These are phyloP conservation scores for Halcyon leucocephala DNA, from an alignment of 2,797 vertebrate genomes.

Conservation along the genomic window DNA sequence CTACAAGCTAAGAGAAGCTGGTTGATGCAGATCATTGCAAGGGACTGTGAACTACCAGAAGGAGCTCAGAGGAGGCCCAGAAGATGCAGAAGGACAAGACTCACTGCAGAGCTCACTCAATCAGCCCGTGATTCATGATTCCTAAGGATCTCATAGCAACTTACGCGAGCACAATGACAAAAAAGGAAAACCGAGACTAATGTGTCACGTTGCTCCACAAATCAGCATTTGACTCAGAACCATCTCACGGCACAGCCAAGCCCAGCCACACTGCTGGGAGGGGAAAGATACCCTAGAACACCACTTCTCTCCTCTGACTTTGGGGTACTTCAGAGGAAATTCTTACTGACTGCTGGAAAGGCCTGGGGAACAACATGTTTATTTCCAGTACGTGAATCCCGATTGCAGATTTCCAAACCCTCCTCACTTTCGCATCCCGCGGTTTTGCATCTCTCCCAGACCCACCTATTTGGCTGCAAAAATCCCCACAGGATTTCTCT, in stretches of 20 bases:
- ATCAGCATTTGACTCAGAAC: neutral
- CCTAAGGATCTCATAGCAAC: neutral
- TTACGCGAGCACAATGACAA: neutral
- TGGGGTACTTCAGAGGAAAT: neutral
- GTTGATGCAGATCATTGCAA: neutral
- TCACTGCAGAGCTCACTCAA: neutral
- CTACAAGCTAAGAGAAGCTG: neutral
- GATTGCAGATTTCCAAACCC: neutral
- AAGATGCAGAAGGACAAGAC: neutral
- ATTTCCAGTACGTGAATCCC: neutral
- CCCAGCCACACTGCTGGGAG: neutral
- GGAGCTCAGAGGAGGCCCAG: neutral
- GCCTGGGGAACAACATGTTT: neutral
- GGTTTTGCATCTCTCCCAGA: neutral
- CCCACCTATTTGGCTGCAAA: neutral
- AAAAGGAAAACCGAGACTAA: neutral
- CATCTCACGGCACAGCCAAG: neutral
- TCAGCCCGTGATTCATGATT: neutral
- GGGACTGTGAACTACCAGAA: neutral
- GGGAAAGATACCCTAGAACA: neutral
- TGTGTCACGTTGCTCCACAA: rapidly evolving
- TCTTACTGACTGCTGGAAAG: neutral
- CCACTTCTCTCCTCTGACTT: neutral
- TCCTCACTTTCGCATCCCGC: neutral
- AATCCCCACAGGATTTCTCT: neutral